Evolutionary conservation across 2,888 invertebrate genomes (phyloP), one percentile per base, ranked within the genome.

Genomic region (Portevinia maculata): DNA sequence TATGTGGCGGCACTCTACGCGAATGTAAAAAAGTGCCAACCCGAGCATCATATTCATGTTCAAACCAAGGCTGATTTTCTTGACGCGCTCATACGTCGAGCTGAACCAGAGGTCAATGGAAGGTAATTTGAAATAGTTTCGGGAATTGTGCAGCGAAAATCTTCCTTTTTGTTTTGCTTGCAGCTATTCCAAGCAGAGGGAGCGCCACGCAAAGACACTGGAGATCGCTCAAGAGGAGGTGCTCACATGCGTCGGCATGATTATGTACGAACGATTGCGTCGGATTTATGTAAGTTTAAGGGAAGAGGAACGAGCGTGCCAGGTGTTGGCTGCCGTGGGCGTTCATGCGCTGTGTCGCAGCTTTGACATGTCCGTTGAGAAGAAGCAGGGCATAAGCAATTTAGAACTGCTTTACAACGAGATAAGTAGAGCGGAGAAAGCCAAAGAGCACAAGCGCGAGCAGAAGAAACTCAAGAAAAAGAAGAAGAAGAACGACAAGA

Each of bases 151-250:
- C 1, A n/a, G 11, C 9, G 17, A 53, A 15, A 37, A 39, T 21
- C 39, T 21, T 13, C 21, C 34, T 67, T 52, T 55, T 0, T n/a
- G 28, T 81, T 79, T 11, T 4, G n/a, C n/a, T n/a, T n/a, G n/a
- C n/a, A 91, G 90, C 85, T 90, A 89, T 86, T 90, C 88, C 30
- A 95, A 95, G 88, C 94, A 96, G 86, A 93, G 98, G 81, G 98
- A 98, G 90, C 93, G 98, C 70, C 98, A 98, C 90, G 98, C 98
- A 6, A 98, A 98, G 91, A 98, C 98, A n/a, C 91, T 98, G 86
- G 98, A 98, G 92, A 97, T 98, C 85, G 98, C 98, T 86, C 98
- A 98, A 91, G 98, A 98, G 91, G 98, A 98, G 92, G 98, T 98
- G 70, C 92, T 98, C 85, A 98, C 97, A 8, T 98, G 98, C 90